Base-by-base conservation (phyloP, 2,797 vertebrate genomes). In the Ibycter americanus region DNA sequence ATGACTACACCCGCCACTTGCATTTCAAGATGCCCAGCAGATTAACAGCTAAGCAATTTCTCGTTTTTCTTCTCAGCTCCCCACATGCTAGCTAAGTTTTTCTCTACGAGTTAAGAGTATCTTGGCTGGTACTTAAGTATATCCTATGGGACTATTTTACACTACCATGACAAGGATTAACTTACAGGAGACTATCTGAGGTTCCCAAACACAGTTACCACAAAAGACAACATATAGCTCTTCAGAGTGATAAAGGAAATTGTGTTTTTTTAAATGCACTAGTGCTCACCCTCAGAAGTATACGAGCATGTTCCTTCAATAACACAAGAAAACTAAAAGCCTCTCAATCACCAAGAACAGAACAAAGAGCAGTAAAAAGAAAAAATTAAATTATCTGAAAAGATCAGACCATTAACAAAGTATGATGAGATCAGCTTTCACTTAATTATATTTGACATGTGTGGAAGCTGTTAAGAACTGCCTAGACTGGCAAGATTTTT, bases 391-490 rank as follows among this genome's bases (percentile, higher is more conserved):
- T 40, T 59, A 85, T 54, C 79, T 59, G 55, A 49, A 54, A 76
- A 92, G 52, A 86, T 71, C 83, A 74, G 87, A 34, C 70, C 0
- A 1, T 77, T 65, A 34, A 36, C 25, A 47, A 83, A 21, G 40
- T 27, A 67, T 8, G 9, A 67, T 18, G 79, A 90, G 25, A 81
- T 83, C 91, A 93, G 52, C 29, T 54, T 36, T 16, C 78, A 49
- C 31, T 79, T 38, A 49, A 83, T 36, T 80, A 65, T 14, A 83
- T 83, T 44, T 86, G 91, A 88, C 56, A 23, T 4, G 11, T 18
- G 72, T 95, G 70, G 36, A 84, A 94, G 61, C 52, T 83, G 58
- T 54, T 79, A 46, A 54, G 52, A 95, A 78, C 47, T 95, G 46
- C 49, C 54, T 51, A 46, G 61, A 36, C 51, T 59, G 63, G 54